Evolutionary conservation across 2,113 vertebrate genomes (phyloP).

Genomic region (Motacilla tschutschensis): DNA sequence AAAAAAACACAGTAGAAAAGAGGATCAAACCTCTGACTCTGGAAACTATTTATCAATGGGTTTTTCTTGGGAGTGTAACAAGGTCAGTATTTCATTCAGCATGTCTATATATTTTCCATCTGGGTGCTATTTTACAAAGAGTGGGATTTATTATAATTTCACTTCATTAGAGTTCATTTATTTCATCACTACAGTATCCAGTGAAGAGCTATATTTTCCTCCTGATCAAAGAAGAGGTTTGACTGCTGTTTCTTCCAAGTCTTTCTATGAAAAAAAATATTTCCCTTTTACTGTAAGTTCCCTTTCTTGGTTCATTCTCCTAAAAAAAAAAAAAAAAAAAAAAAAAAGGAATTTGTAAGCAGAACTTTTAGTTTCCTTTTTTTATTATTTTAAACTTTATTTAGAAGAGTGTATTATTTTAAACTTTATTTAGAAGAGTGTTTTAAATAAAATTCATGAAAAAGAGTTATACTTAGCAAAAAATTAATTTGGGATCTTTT

Average conservation of each 20-base stretch:
- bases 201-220: background rate
- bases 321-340: background rate
- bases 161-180: background rate
- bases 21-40: background rate
- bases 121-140: background rate
- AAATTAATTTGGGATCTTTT: background rate
- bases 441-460: background rate
- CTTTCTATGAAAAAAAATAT: background rate
- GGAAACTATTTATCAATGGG: background rate
- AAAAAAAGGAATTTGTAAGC: background rate
- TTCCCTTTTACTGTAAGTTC: background rate
- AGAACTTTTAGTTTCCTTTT: background rate
- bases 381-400: background rate
- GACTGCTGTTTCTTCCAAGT: background rate
- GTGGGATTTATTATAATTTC: constrained; percentile 6
- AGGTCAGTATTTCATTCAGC: background rate
- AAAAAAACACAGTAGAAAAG: background rate
- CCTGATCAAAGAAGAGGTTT: background rate
- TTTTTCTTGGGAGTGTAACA: constrained; percentile 3
- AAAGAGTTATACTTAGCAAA: background rate
- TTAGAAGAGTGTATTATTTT: background rate
- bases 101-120: background rate
- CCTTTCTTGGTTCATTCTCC: background rate
- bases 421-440: background rate
- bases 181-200: background rate